Conservation (phyloP, 2,888 invertebrate species). For the Teinopalpus imperialis region DNA sequence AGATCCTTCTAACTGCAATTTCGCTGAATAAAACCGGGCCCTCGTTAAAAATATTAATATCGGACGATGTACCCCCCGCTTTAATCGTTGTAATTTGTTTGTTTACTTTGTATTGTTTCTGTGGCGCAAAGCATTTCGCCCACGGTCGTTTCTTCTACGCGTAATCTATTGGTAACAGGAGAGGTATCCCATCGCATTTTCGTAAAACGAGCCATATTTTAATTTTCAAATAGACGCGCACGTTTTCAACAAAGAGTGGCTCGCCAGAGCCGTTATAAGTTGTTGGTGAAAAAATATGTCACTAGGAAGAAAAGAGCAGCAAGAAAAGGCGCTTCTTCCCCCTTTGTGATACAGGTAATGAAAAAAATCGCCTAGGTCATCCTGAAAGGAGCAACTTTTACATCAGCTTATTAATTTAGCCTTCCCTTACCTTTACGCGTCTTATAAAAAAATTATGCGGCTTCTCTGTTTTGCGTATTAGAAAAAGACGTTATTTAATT, state of each 20-base stretch:
- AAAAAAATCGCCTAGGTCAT: slow-evolving; percentile 63
- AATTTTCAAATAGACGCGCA: slow-evolving; percentile 39
- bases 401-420: slow-evolving; percentile 67
- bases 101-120: slow-evolving; percentile 40
- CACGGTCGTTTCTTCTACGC: slow-evolving; percentile 2
- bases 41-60: slow-evolving; percentile 76
- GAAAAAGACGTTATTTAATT: slow-evolving; percentile 23
- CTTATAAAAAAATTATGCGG: slow-evolving; percentile 20
- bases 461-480: slow-evolving; percentile 15
- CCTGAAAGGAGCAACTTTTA: slow-evolving; percentile 51
- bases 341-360: slow-evolving; percentile 65
- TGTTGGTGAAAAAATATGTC: slow-evolving; percentile 51
- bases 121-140: slow-evolving; percentile 24
- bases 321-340: slow-evolving; percentile 46
- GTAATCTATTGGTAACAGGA: slow-evolving; percentile 1
- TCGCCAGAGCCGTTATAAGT: slow-evolving; percentile 47
- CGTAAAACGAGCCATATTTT: slow-evolving; percentile 34
- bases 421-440: slow-evolving; percentile 36
- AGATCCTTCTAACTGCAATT: slow-evolving; percentile 80
- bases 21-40: slow-evolving; percentile 72
- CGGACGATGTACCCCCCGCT: slow-evolving; percentile 59
- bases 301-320: slow-evolving; percentile 49
- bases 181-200: slow-evolving; percentile 11
- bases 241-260: slow-evolving; percentile 48
- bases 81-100: slow-evolving; percentile 71